phyloP scores from a whole-genome alignment of 2,113 vertebrate species.

The Scortum barcoo region DNA sequence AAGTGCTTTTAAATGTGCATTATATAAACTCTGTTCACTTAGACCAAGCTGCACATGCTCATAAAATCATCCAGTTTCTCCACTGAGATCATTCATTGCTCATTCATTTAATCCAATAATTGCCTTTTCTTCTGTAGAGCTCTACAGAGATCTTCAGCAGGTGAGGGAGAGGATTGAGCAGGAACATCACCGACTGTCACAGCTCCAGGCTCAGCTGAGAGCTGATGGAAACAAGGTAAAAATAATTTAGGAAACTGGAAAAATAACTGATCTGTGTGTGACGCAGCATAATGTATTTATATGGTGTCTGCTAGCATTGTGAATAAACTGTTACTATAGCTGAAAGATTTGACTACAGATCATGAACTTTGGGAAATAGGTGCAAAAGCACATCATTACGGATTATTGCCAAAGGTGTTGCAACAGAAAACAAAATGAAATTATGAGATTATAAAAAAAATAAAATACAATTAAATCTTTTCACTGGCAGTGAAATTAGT shows the following conservation, averaged over 20 bases:
- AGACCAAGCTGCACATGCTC: not conserved
- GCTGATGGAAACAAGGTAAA: slow-evolving; percentile 83
- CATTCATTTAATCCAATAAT: not conserved
- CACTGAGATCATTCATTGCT: not conserved
- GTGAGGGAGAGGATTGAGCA: slow-evolving; percentile 85
- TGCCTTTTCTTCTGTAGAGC: slow-evolving; percentile 70
- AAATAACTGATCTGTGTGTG: too few relatives aligned
- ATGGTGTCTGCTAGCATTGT: too few relatives aligned
- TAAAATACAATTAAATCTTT: not conserved
- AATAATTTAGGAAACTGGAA: too few relatives aligned
- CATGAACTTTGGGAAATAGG: too few relatives aligned
- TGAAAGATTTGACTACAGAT: too few relatives aligned
- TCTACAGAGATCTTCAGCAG: slow-evolving; percentile 83
- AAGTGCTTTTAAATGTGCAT: not conserved
- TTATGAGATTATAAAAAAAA: too few relatives aligned
- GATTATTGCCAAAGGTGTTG: too few relatives aligned
- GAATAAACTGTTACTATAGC: too few relatives aligned
- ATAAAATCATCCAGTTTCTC: not conserved
- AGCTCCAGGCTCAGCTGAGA: slow-evolving; percentile 81
- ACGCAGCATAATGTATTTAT: too few relatives aligned
- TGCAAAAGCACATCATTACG: not conserved
- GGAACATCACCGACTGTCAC: slow-evolving; percentile 84
- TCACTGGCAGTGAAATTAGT: not conserved
- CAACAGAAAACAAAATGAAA: too few relatives aligned
- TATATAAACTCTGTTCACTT: not conserved